Evolutionary conservation across 2,113 vertebrate genomes (phyloP), one percentile per base, ranked within the genome.

Genomic region (Brachirus orientalis): DNA sequence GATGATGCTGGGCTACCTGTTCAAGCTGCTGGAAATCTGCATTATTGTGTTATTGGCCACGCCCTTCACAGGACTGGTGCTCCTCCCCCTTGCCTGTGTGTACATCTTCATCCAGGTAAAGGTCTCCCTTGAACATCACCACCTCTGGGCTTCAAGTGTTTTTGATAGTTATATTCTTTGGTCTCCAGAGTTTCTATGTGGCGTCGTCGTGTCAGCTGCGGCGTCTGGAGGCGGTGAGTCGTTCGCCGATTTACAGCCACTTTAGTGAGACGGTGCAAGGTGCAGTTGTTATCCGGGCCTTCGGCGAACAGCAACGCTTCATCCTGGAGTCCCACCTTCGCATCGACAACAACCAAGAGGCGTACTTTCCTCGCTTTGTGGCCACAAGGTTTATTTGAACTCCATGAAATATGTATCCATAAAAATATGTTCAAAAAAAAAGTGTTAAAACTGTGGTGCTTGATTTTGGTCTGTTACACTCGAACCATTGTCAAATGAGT

Each of bases 211-310:
- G 96, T 83, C 96, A 97, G 86, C 91, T 97, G 69, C 92, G 92
- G 18, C 92, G 95, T 10, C 55, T 91, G 53, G 95, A 97, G 83
- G 93, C 95, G 0, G 90, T 92, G 63, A 94, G 93, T 72, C 93
- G 94, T 68, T 96, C 95, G 0, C 91, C 92, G 0, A 90, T 97
- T 84, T 96, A 94, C 69, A 95, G 94, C 54, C 94, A 96, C 64
- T 83, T 97, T 63, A 94, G 93, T 0, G 95, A 97, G 86, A 95
- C 93, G 0, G 92, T 95, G 69, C 95, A 96, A 28, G 96, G 95
- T 7, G 83, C 84, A 0, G 40, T 77, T 0, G 90, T 96, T 77
- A 92, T 97, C 80, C 90, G 95, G 41, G 95, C 95, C 4, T 93
- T 95, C 75, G 72, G 38, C 0, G 92, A 89, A 48, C 94, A 96